phyloP scores from a whole-genome alignment of 2,888 invertebrate genomes.

The Epistrophe grossulariae region DNA sequence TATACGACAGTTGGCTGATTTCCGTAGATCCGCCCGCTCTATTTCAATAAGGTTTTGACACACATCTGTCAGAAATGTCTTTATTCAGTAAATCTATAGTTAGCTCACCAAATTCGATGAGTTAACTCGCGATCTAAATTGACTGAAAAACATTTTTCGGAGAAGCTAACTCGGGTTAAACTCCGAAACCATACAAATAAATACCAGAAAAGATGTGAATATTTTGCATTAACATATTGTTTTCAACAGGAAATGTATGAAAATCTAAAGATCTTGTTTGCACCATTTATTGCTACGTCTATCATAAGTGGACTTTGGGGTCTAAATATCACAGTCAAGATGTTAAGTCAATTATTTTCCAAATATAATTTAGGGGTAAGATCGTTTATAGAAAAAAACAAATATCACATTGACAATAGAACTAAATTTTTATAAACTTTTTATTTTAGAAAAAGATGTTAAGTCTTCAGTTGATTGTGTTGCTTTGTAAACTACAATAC shows the following conservation, averaged over 20 bases:
- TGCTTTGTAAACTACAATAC: constrained; percentile 82
- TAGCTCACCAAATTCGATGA: too few species aligned
- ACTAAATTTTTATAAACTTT: background rate
- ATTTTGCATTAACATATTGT: constrained; percentile 7
- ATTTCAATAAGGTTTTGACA: too few species aligned
- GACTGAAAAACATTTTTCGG: too few species aligned
- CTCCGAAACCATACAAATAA: too few species aligned
- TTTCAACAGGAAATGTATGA: constrained; percentile 78
- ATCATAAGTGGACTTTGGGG: constrained; percentile 82
- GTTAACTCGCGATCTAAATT: too few species aligned
- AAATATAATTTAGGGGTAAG: constrained; percentile 80
- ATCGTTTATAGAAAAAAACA: background rate
- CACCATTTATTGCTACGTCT: constrained; percentile 81
- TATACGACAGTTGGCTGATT: too few species aligned
- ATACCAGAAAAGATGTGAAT: background rate
- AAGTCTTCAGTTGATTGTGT: constrained; percentile 81
- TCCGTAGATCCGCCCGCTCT: too few species aligned
- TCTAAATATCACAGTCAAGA: constrained; percentile 81
- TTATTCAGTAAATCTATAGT: too few species aligned
- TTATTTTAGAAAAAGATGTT: constrained; percentile 81
- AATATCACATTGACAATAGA: too few species aligned
- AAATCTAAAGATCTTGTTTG: constrained; percentile 80
- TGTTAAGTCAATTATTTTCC: constrained; percentile 80
- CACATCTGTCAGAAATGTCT: too few species aligned
- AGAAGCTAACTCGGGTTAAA: too few species aligned